phyloP scores from a whole-genome alignment of 2,113 vertebrate species.

The Xenus cinereus region DNA sequence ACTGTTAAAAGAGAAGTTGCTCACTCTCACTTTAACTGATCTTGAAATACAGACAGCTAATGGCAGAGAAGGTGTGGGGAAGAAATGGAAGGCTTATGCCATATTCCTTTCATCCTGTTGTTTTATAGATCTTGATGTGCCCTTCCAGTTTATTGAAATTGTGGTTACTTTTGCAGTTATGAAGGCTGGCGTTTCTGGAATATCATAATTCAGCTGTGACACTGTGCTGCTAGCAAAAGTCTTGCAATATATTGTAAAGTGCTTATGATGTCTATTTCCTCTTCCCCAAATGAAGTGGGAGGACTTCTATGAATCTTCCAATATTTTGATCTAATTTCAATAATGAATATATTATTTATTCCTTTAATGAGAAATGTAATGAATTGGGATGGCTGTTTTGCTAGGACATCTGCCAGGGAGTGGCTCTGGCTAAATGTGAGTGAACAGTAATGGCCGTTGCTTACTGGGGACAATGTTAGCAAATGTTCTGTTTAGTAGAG shows the following conservation, averaged over 20 bases:
- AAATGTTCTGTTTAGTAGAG: not conserved
- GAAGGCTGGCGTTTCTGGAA: not conserved
- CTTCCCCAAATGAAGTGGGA: not conserved
- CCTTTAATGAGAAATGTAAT: slow-evolving; percentile 16
- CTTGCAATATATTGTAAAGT: not conserved
- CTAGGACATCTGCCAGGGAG: slow-evolving; percentile 22
- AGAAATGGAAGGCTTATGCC: not conserved
- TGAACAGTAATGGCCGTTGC: not conserved
- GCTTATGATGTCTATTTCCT: not conserved
- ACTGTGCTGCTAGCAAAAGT: not conserved
- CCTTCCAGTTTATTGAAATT: slow-evolving; percentile 15
- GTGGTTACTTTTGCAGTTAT: not conserved
- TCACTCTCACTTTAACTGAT: not conserved
- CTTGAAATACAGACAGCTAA: not conserved
- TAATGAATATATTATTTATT: not conserved
- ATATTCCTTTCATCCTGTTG: not conserved
- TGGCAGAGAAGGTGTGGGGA: not conserved
- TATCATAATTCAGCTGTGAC: slow-evolving; percentile 1
- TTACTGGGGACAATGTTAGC: not conserved
- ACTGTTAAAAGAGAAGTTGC: not conserved
- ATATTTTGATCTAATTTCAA: slow-evolving; percentile 44
- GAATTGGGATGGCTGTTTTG: not conserved
- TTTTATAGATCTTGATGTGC: not conserved
- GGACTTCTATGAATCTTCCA: slow-evolving; percentile 16
- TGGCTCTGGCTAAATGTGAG: not conserved